A percentile compares a stretch with the other conserved stretches of the same genome.
phyloP scores from a whole-genome alignment of 2,113 vertebrate genomes.

The Tragulus kanchil region DNA sequence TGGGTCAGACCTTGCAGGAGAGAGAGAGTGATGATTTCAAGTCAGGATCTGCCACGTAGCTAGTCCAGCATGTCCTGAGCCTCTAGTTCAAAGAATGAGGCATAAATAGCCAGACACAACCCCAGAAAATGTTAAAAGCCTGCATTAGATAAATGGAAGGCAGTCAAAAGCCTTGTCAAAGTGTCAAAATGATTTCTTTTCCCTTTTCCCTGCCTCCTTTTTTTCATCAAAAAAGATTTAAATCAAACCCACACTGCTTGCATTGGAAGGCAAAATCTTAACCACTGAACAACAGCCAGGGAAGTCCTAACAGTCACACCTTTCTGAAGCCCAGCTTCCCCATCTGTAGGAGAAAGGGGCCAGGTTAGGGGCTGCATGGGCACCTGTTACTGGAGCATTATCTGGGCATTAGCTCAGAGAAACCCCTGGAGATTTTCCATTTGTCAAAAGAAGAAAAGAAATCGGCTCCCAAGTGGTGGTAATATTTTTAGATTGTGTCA shows the following conservation, averaged over 20 bases:
- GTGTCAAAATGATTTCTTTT: no score
- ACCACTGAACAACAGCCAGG: not conserved
- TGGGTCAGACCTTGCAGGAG: not conserved
- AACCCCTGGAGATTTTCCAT: slow-evolving; percentile 80
- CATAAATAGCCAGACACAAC: not conserved
- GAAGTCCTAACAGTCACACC: not conserved
- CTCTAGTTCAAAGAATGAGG: not conserved
- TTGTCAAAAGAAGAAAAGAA: slow-evolving; percentile 83
- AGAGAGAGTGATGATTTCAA: not conserved
- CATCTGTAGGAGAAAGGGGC: not conserved
- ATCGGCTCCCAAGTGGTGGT: slow-evolving; percentile 80
- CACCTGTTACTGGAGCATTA: not conserved
- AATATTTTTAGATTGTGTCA: slow-evolving; percentile 85
- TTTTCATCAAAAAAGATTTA: no score
- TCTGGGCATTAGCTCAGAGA: slow-evolving; percentile 58
- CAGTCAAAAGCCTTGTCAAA: accelerated
- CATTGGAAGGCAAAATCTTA: not conserved
- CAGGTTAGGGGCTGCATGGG: not conserved
- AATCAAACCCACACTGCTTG: no score
- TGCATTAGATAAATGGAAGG: accelerated
- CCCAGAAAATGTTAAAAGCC: not conserved
- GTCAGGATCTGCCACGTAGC: no score
- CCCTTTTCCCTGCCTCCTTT: no score
- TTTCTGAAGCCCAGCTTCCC: not conserved
- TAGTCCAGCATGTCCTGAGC: not conserved